Base-by-base conservation (phyloP, 1,140 invertebrate genomes). In the Conus betulinus region DNA sequence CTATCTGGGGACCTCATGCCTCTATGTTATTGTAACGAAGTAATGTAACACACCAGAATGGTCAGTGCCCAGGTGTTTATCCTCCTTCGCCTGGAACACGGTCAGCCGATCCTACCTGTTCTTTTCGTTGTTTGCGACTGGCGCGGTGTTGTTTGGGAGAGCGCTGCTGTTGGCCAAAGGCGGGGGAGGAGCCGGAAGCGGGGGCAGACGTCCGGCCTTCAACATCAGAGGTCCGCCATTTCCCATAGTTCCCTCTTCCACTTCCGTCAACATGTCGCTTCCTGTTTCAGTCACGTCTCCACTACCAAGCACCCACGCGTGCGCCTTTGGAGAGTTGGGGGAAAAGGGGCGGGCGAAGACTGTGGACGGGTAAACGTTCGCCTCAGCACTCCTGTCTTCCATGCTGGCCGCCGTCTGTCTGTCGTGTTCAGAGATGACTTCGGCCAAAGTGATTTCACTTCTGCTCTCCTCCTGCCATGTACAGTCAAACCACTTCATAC, bases 41-140 rank as follows among this genome's bases (percentile, higher is more conserved):
- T 3, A 39, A 39, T 39, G 0, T 39, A 39, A 39, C 39, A 39
- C 39, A 3, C 39, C 39, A 39, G 39, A 39, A 39, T 39, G 39
- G 39, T 39, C 39, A 39, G 39, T 39, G 39, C 39, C 39, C 39
- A 39, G 39, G 39, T 39, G 39, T 39, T 39, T 39, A 39, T 39
- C 39, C 3, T 39, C 39, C 39, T 39, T 39, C 39, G 39, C 39
- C 39, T 39, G 13, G 17, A 83, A 27, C 51, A 55, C 6, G 0
- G 55, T 83, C 6, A 25, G 55, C 20, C 27, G 8, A 20, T 10
- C 23, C 39, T 55, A 20, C 39, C 53, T 7, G 82, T 57, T 55
- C 60, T 53, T 51, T 63, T 23, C 52, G 82, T 84, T 84, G 53
- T 84, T 84, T 84, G 27, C 39, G 39, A 51, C 39, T 82, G 15